Percentiles rank a stretch among this genome's conserved stretches.
Evolutionary conservation across 2,113 vertebrate genomes (phyloP).

Genomic region (Crypturellus undulatus): DNA sequence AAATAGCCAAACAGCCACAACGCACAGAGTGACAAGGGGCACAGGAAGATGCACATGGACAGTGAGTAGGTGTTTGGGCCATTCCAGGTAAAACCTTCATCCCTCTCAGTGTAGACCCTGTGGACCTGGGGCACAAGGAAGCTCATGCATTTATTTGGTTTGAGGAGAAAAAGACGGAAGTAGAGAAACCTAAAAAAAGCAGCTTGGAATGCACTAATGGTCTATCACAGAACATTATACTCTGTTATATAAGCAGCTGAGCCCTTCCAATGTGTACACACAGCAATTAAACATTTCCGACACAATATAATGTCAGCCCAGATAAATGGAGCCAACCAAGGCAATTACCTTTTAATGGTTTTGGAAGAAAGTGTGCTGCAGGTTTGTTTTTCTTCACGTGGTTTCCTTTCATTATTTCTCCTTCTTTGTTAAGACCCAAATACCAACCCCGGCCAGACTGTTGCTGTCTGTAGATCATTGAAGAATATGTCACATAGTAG

Average conservation of each 20-base stretch:
- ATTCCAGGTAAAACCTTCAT: background rate
- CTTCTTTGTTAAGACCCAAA: slow-evolving; percentile 98
- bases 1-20: background rate
- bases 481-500: slow-evolving; percentile 99
- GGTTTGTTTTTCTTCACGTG: slow-evolving; percentile 99
- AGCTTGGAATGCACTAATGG: background rate
- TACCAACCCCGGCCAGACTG: slow-evolving; percentile 98
- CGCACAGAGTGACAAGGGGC: background rate
- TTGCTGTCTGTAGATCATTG: slow-evolving; percentile 99
- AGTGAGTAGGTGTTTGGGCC: background rate
- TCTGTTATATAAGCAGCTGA: background rate
- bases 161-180: background rate
- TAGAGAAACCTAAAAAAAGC: background rate
- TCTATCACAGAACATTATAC: background rate
- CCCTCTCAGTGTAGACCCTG: background rate
- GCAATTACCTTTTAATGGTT: slow-evolving; percentile 95
- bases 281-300: background rate
- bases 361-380: slow-evolving; percentile 98
- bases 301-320: background rate
- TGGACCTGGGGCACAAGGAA: background rate
- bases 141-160: background rate
- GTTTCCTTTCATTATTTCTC: slow-evolving; percentile 99
- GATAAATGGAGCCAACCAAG: background rate
- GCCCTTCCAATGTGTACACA: background rate
- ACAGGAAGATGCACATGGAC: background rate